Evolutionary conservation across 2,888 invertebrate genomes (phyloP), one percentile per base, ranked within the genome.

Genomic region (Apodemia duryi): DNA sequence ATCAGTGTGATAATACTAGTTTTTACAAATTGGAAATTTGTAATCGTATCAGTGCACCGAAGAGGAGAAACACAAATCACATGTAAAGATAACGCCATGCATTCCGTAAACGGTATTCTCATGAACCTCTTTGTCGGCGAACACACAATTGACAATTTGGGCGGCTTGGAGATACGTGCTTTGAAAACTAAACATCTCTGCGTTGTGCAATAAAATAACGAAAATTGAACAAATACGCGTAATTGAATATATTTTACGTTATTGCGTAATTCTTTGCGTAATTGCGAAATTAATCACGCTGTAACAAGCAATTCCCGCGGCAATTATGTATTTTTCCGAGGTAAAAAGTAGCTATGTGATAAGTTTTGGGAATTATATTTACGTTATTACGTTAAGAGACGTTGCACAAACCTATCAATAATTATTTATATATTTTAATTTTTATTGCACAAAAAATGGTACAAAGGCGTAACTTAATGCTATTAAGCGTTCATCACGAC

Each of bases 61-160:
- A 49, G n/a, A 49, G n/a, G n/a, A 13, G 49, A 49, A 49, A 49
- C 49, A 21, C 49, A 49, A 49, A 49, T 49, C 49, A 49, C n/a
- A 49, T n/a, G 49, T 49, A n/a, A 49, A 49, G 49, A 49, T 49
- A 49, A 49, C 49, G 49, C 49, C 49, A 7, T 11, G 35, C 57
- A 60, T 60, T 32, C 57, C 35, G 35, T 60, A 60, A 60, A 60
- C 57, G 57, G 32, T 35, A 13, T 60, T 60, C 35, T n/a, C 57
- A 60, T 60, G 57, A 60, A 60, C 57, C 7, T 35, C 57, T 60
- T 60, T 60, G 57, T 60, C 57, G 57, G 57, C n/a, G 10, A 13
- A 35, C 32, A 7, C 32, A n/a, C 32, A 11, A 32, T 13, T 32
- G 32, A 60, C 35, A 60, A 60, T 60, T 60, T 60, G 6, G 57